phyloP scores from a whole-genome alignment of 2,113 vertebrate species.

The Pantherophis guttatus region DNA sequence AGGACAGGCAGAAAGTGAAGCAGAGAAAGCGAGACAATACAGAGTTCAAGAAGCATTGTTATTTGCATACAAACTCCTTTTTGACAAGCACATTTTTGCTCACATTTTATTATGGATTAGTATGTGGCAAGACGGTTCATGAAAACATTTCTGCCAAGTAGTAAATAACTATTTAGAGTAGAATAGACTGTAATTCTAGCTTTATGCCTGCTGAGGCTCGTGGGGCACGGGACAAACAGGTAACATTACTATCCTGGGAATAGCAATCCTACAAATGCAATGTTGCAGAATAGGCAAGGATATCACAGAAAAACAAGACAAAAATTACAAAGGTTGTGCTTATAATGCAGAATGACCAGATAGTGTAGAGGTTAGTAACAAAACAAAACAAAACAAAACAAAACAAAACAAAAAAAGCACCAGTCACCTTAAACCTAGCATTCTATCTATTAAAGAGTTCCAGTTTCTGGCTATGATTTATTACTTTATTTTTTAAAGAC shows the following conservation, averaged over 20 bases:
- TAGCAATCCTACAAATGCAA: neutral
- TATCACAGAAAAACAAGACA: neutral
- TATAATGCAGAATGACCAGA: neutral
- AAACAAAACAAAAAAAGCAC: neutral
- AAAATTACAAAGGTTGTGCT: neutral
- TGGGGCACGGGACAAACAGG: too few relatives aligned
- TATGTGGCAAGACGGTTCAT: neutral
- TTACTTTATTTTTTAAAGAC: neutral
- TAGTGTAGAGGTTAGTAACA: neutral
- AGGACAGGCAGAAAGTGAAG: slow-evolving; percentile 87
- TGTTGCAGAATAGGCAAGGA: neutral
- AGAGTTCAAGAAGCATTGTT: slow-evolving; percentile 72
- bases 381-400: neutral
- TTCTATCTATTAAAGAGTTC: neutral
- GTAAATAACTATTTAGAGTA: neutral
- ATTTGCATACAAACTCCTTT: slow-evolving; percentile 54
- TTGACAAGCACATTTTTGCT: slow-evolving; percentile 59
- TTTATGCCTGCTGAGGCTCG: neutral
- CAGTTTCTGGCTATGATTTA: neutral
- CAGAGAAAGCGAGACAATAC: slow-evolving; percentile 78
- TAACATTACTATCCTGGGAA: neutral
- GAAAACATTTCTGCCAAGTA: neutral
- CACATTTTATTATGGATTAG: slow-evolving; percentile 46
- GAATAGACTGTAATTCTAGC: neutral
- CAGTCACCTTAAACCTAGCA: neutral